Percentiles rank a stretch among this genome's conserved stretches.
These are phyloP conservation scores for Entomobrya proxima DNA, from an alignment of 2,888 invertebrate genomes.

Conservation along the genomic window DNA sequence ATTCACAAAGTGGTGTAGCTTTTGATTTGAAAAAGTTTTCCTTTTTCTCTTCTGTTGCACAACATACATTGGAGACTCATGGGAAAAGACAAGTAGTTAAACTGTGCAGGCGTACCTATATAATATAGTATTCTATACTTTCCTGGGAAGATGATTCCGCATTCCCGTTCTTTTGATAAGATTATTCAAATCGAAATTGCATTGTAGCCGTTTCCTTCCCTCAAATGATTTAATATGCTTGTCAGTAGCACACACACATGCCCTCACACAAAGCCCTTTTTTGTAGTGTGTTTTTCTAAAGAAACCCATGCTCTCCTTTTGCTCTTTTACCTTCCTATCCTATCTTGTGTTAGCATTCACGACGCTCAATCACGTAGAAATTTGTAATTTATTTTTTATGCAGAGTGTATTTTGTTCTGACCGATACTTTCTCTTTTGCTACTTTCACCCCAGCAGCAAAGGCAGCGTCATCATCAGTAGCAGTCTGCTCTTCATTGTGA, in stretches of 20 bases:
- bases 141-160: background rate
- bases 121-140: background rate
- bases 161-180: background rate
- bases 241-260: constrained; percentile 2
- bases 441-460: background rate
- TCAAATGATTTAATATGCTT: background rate
- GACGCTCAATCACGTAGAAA: background rate
- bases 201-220: background rate
- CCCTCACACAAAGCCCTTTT: background rate
- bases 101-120: too few relatives aligned
- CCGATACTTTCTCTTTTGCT: background rate
- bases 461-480: background rate
- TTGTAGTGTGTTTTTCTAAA: background rate
- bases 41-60: background rate
- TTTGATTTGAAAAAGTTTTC: background rate
- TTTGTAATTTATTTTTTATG: constrained; percentile 35
- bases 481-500: background rate
- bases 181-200: background rate
- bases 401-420: background rate
- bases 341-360: background rate
- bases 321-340: background rate
- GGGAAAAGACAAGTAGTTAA: too few relatives aligned
- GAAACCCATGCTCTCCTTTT: background rate
- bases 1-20: too few relatives aligned
- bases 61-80: background rate